These are phyloP conservation scores for Acanthaster planci DNA, from an alignment of 35 echinoderm and acorn worm species.

Conservation along the genomic window DNA sequence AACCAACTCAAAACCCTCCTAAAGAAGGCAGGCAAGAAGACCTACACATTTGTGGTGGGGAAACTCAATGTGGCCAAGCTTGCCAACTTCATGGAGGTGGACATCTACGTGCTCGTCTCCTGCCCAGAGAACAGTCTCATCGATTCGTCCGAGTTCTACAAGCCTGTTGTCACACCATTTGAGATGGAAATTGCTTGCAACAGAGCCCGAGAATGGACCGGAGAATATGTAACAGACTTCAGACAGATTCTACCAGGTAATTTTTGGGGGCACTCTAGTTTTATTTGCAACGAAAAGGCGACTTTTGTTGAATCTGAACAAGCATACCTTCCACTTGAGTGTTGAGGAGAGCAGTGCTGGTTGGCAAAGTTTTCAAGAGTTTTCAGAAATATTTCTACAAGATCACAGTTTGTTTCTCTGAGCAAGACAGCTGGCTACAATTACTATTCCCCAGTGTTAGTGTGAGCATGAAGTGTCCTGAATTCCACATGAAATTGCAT, in stretches of 20 bases:
- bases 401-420: no score
- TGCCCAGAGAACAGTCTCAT: constrained; percentile 94
- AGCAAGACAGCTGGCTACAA: no score
- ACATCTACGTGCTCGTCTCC: constrained; percentile 87
- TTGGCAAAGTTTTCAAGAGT: no score
- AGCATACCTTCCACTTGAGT: no score
- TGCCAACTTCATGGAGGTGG: constrained; percentile 94
- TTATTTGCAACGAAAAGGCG: no score
- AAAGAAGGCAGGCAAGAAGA: constrained; percentile 80
- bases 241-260: constrained; percentile 83
- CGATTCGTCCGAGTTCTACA: constrained; percentile 89
- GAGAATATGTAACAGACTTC: constrained; percentile 94
- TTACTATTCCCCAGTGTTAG: no score
- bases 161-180: constrained; percentile 90
- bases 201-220: constrained; percentile 92
- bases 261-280: background rate
- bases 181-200: constrained; percentile 98
- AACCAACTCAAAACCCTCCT: constrained; percentile 72
- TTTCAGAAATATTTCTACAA: no score
- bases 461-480: no score
- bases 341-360: no score
- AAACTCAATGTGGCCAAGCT: constrained; percentile 97
- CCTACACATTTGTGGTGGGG: constrained; percentile 88
- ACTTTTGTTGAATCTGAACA: no score
- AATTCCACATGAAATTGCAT: no score